A percentile compares a stretch with the other conserved stretches of the same genome.
These are phyloP conservation scores for Teleogryllus occipitalis DNA, from an alignment of 1,140 invertebrate genomes.

Conservation along the genomic window DNA sequence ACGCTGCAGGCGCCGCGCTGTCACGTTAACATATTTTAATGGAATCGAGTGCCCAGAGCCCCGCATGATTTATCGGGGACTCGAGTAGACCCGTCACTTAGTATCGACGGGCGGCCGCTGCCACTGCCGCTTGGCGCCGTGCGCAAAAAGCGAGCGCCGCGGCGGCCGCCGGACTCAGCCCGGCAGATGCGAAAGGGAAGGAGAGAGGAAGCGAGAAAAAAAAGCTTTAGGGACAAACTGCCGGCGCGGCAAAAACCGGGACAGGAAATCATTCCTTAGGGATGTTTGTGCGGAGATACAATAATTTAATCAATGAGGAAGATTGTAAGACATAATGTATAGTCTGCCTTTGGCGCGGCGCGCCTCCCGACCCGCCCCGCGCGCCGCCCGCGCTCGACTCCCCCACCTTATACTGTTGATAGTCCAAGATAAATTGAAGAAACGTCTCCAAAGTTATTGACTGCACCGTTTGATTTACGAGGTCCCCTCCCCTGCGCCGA, in stretches of 20 bases:
- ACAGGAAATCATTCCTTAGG: neutral
- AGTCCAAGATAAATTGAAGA: slow-evolving; percentile 5
- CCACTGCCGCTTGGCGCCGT: too few relatives aligned
- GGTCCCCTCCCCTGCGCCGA: neutral
- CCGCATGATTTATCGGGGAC: neutral
- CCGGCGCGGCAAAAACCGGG: neutral
- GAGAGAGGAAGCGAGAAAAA: neutral
- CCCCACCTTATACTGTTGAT: neutral
- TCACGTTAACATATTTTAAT: neutral
- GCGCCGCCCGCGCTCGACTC: too few relatives aligned
- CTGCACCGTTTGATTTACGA: neutral
- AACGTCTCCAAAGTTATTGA: slow-evolving; percentile 1
- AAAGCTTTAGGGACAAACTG: neutral
- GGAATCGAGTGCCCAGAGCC: neutral
- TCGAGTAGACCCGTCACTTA: neutral
- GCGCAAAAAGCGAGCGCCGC: too few relatives aligned
- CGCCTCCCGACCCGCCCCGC: neutral
- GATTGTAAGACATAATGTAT: slow-evolving; percentile 5
- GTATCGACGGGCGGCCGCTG: neutral
- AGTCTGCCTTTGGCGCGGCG: neutral
- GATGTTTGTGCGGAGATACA: neutral
- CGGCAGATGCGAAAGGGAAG: neutral
- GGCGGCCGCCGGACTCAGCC: neutral
- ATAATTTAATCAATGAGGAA: slow-evolving; percentile 2
- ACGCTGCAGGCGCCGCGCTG: neutral